Conservation (phyloP, 1,140 invertebrate species). For the Anastatus disparis region DNA sequence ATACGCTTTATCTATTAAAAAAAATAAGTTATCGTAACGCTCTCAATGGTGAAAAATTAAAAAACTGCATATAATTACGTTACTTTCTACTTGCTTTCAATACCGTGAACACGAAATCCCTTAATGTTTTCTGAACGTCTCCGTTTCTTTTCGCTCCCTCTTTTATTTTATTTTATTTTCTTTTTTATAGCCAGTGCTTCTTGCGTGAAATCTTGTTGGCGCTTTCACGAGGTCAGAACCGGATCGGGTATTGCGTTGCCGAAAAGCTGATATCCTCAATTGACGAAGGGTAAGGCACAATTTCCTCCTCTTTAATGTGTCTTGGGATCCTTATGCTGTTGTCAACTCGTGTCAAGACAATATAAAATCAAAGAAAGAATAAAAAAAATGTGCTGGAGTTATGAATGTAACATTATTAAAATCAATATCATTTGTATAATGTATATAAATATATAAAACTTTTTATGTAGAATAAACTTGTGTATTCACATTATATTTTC, state of each 20-base stretch:
- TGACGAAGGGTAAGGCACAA: constrained; percentile 11
- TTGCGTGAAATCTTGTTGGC: background rate
- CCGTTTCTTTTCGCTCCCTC: background rate
- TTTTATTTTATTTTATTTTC: background rate
- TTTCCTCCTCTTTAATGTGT: background rate
- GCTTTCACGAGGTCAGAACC: constrained; percentile 37
- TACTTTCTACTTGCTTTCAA: constrained; percentile 27
- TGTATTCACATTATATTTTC: too few relatives aligned
- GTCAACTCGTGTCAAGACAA: too few relatives aligned
- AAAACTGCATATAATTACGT: constrained; percentile 4
- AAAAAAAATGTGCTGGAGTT: background rate
- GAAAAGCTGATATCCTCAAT: constrained; percentile 13
- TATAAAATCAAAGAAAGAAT: background rate
- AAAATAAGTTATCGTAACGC: too few relatives aligned
- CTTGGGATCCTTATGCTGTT: background rate
- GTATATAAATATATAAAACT: too few relatives aligned
- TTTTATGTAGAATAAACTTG: too few relatives aligned
- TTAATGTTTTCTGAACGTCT: constrained; percentile 17
- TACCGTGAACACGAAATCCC: constrained; percentile 7
- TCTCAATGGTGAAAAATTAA: background rate
- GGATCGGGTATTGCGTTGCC: constrained; percentile 6
- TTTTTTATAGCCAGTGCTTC: background rate
- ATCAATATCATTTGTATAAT: too few relatives aligned
- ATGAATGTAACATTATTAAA: too few relatives aligned
- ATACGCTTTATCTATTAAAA: too few relatives aligned